Base-by-base conservation (phyloP, 2,113 vertebrate genomes). In the Saccopteryx leptura region DNA sequence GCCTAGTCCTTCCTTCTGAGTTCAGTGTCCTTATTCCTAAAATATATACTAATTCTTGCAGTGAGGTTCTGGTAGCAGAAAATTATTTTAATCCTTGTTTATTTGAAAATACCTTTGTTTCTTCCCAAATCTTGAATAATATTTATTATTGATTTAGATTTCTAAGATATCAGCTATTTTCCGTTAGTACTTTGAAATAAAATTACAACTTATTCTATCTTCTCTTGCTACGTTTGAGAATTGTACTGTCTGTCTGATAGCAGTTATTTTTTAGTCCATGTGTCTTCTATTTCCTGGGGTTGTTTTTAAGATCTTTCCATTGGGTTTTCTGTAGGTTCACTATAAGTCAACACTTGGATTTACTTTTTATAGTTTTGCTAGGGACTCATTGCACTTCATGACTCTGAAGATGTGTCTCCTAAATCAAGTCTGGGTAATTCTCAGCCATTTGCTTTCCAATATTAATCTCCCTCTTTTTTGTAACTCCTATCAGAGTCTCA, bases 1-100 rank as follows among this genome's bases (percentile, higher is more conserved):
- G 18, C 31, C 23, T 31, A 21, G 46, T 58, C 68, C 33, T 58
- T 26, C 48, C 39, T 56, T 61, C 21, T 11, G 13, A 23, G 24
- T 87, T 83, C 19, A 12, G 7, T 61, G 46, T 87, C 39, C n/a
- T 86, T 18, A 26, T 13, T 31, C 68, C 26, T 23, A 21, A 74
- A 66, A 65, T 56, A 48, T 6, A 23, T 0, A 65, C 24, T 61
- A 48, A 28, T 26, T 63, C 56, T 72, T 78, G 24, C 68, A 18
- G 31, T n/a, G 79, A 68, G 11, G 7, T 19, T 71, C 39, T 82
- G 26, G 10, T 60, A 14, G 56, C 1, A 8, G 23, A 71, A 96
- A 96, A 60, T 72, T 54, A 71, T 81, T 76, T 80, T 58, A 12
- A 46, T 58, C 23, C 63, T 89, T 91, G 23, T 66, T 39, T 86